Base-by-base conservation (phyloP, 2,113 vertebrate species). In the Plectropomus leopardus region DNA sequence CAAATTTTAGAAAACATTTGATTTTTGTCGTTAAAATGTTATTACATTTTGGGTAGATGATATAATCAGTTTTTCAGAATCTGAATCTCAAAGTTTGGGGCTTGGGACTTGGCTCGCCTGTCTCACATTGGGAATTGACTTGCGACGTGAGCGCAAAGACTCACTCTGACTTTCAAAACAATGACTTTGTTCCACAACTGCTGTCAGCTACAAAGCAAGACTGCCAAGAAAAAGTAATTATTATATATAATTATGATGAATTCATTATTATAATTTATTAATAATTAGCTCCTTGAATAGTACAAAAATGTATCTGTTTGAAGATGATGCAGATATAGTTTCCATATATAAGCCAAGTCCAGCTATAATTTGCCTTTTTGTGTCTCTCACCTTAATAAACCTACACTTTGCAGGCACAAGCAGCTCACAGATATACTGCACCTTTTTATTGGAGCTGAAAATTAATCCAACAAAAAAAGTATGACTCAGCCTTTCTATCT, bases 401-500 rank as follows among this genome's bases (percentile, higher is more conserved):
- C 21, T 28, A 21, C 24, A 70, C 30, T 57, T 58, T 48, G 4
- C 40, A 48, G 17, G 36, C 23, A 16, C 28, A 32, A 42, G 9
- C 28, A 60, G 32, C 15, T 45, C 15, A 30, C 10, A 76, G 72
- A 48, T 51, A 23, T 21, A 55, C 54, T 57, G 45, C 5, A 2
- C 4, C 7, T 5, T 47, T 71, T 42, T 26, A 28, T 21, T 50
- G 23, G 45, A 50, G 36, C 53, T 75, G 17, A 8, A 72, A 76
- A 72, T 76, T 10, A 61, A 45, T 72, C 50, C 34, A 40, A 48
- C 4, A 34, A 48, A 28, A 48, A 57, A 80, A 36, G 40, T 24
- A 63, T 72, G 64, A 83, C 42, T 82, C 72, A 78, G 65, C 26
- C 45, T 63, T 75, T 78, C 48, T 19, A 34, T 63, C 54, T 65